Base-by-base conservation (phyloP, 2,888 invertebrate species). In the Drosophila flavopinicola region DNA sequence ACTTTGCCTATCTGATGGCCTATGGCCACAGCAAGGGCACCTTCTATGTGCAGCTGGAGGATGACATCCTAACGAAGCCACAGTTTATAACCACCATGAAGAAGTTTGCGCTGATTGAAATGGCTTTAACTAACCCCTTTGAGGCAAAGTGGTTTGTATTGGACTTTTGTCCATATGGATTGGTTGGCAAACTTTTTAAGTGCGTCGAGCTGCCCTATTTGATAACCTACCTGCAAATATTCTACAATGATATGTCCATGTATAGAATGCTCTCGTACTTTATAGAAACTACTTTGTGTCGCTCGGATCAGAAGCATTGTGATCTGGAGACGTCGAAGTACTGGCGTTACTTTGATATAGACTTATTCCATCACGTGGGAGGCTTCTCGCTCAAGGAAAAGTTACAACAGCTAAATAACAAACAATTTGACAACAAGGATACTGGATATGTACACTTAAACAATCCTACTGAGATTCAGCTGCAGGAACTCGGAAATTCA, bases 371-470 rank as follows among this genome's bases (percentile, higher is more conserved):
- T 91, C 99, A 99, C 88, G 96, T 98, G 65, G 99, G 99, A 2
- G 97, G 97, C 88, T 99, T 99, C 0, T 99, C 99, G 0, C 92
- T 99, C 0, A 96, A 95, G 90, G 99, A 99, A 57, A 99, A 99
- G 93, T 96, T 98, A 51, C 99, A 99, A 89, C 98, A 97, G 91
- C 92, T 99, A 0, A 97, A 98, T 96, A 97, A 98, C 89, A 94
- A 95, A 79, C 96, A 97, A 88, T 98, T 96, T 91, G 97, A 97
- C 15, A 85, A 74, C 42, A 95, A 96, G 88, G 93, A n/a, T n/a
- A n/a, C n/a, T n/a, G n/a, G n/a, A n/a, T n/a, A n/a, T 20, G 4
- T 20, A 20, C 20, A 20, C 20, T 20, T 4, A 20, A 2, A 2
- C 20, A 20, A 20, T 20, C 20, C 20, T 20, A 3, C 20, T n/a